Base-by-base conservation (phyloP, 2,888 invertebrate species). In the Ceraclea dissimilis region DNA sequence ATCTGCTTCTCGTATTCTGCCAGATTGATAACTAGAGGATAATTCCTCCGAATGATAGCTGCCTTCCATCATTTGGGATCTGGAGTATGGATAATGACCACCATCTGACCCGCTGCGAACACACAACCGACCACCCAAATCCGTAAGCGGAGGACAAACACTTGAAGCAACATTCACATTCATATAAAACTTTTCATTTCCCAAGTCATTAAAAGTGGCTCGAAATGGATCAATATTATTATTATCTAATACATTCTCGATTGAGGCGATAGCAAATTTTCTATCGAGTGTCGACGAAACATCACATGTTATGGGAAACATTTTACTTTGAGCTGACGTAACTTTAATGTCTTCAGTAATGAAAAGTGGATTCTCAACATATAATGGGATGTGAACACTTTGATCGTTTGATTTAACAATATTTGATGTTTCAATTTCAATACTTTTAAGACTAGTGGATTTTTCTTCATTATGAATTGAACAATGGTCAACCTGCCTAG, bases 1-100 rank as follows among this genome's bases (percentile, higher is more conserved):
- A 66, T 83, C 83, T 31, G 76, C 74, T 65, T 82, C 82, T 59
- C 80, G 71, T 59, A 71, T 71, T 50, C 73, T 71, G 17, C 58
- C 56, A 8, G 57, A 56, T 21, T 61, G 61, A 64, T 74, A 76
- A 63, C 76, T 69, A 62, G 67, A 68, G 63, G 72, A 73, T 63
- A 79, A 66, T 64, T 82, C 81, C 63, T 82, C 82, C 46, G 80
- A 79, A 64, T 78, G 75, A 64, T 74, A 78, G 67, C 78, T 78
- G 57, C 76, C 72, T 63, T 80, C 80, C 73, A 77, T 75, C 65
- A 57, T 49, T 21, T 79, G 74, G 57, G 77, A 76, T 63, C 77
- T 79, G 50, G 80, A 77, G 55, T 73, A 74, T 62, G 79, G 74
- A 52, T 58, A 62, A 50, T 62, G 79, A 79, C 79, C 79, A 65